Percentiles rank a stretch among this genome's conserved stretches.
Evolutionary conservation across 2,888 invertebrate species (phyloP).

Genomic region (Exephanes ischioxanthus): DNA sequence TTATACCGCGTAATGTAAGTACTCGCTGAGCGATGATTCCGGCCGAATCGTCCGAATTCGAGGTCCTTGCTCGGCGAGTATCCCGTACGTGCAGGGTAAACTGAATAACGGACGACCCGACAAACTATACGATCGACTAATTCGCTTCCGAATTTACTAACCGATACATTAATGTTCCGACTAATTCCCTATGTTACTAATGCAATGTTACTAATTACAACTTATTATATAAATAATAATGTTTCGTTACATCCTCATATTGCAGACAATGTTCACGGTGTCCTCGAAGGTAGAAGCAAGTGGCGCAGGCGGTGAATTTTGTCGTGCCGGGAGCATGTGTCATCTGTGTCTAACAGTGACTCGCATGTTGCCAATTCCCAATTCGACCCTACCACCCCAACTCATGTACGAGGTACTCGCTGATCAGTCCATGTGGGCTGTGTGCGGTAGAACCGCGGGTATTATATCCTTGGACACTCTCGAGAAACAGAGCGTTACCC

Average conservation of each 20-base stretch:
- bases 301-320: conserved; percentile 90
- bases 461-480: conserved; percentile 88
- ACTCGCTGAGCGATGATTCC: too few species aligned
- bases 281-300: conserved; percentile 92
- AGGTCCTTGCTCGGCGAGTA: too few species aligned
- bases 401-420: conserved; percentile 97
- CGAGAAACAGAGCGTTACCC: conserved; percentile 90
- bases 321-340: conserved; percentile 95
- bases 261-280: conserved; percentile 92
- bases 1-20: too few species aligned
- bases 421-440: conserved; percentile 97
- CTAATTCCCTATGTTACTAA: background rate
- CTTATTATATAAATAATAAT: background rate
- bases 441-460: conserved; percentile 96
- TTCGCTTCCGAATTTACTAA: too few species aligned
- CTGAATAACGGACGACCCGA: too few species aligned
- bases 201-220: too few species aligned
- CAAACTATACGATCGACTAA: too few species aligned
- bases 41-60: too few species aligned
- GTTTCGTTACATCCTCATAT: conserved; percentile 21
- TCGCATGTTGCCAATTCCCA: conserved; percentile 82
- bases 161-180: background rate
- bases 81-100: too few species aligned
- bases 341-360: conserved; percentile 91
- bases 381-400: conserved; percentile 77